Evolutionary conservation across 2,113 vertebrate species (phyloP).

Genomic region (Alexandromys fortis): DNA sequence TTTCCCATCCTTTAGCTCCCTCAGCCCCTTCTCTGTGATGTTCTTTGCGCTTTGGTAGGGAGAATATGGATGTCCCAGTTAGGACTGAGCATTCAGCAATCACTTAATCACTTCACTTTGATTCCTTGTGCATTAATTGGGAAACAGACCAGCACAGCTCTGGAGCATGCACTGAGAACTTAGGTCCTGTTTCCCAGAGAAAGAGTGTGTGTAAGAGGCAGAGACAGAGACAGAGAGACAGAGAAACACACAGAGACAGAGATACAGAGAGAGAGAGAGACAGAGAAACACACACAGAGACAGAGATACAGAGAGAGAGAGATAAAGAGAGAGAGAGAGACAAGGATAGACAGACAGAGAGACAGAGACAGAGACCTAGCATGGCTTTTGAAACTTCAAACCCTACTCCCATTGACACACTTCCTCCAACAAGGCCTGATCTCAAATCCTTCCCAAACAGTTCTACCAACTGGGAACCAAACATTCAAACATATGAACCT

Average conservation of each 20-base stretch:
- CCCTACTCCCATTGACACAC: background rate
- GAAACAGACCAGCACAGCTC: background rate
- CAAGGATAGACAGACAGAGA: background rate
- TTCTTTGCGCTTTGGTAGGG: background rate
- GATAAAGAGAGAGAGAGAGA: background rate
- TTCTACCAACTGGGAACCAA: background rate
- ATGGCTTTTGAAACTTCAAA: background rate
- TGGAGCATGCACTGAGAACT: background rate
- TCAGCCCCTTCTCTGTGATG: background rate
- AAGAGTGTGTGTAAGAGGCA: too few relatives aligned
- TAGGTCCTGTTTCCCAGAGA: background rate
- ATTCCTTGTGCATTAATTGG: background rate
- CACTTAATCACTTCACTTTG: background rate
- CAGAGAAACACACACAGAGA: background rate
- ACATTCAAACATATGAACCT: background rate
- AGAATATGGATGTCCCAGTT: too few relatives aligned
- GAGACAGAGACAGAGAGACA: background rate
- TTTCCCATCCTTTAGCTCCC: background rate
- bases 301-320: too few relatives aligned
- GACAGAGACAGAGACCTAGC: background rate
- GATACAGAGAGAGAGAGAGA: background rate
- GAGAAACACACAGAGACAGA: background rate
- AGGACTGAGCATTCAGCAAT: background rate
- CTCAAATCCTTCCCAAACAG: background rate
- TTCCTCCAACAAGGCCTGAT: background rate